These are phyloP conservation scores for Ephestia elutella DNA, from an alignment of 1,140 invertebrate species.

Conservation along the genomic window DNA sequence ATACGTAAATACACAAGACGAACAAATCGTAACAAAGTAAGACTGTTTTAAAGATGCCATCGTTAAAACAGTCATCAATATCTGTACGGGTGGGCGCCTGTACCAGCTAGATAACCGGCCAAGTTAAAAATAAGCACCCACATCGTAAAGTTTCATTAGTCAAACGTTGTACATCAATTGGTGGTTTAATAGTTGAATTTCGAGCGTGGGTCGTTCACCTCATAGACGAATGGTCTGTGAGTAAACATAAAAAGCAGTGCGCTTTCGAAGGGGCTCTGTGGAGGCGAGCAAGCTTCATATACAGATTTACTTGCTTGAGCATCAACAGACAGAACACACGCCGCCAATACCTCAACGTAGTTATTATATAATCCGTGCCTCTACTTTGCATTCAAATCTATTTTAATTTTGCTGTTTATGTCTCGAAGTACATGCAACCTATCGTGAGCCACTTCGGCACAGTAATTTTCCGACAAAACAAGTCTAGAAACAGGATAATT, in stretches of 20 bases:
- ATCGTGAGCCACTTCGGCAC: no score
- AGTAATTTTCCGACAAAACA: no score
- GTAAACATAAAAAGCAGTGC: constrained; percentile 16
- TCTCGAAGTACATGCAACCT: not conserved
- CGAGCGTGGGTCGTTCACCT: constrained; percentile 31
- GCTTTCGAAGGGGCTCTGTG: constrained; percentile 6
- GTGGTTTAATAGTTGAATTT: constrained; percentile 24
- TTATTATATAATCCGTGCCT: no score
- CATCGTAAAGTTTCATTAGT: constrained; percentile 13
- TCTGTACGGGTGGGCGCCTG: constrained; percentile 24
- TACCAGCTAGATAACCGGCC: constrained; percentile 16
- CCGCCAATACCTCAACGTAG: not conserved
- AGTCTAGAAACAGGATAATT: no score
- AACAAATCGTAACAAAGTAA: constrained; percentile 13
- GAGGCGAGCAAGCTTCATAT: not conserved
- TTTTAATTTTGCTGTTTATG: not conserved
- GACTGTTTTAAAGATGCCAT: constrained; percentile 16
- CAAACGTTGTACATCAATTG: constrained; percentile 15
- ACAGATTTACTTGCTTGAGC: not conserved
- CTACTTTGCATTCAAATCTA: constrained; percentile 1
- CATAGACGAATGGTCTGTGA: constrained; percentile 14
- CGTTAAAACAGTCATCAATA: constrained; percentile 27
- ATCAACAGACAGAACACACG: not conserved
- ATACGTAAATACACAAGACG: not conserved
- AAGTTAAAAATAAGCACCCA: constrained; percentile 15